phyloP scores from a whole-genome alignment of 2,888 invertebrate genomes.

The Perithous albicinctus region DNA sequence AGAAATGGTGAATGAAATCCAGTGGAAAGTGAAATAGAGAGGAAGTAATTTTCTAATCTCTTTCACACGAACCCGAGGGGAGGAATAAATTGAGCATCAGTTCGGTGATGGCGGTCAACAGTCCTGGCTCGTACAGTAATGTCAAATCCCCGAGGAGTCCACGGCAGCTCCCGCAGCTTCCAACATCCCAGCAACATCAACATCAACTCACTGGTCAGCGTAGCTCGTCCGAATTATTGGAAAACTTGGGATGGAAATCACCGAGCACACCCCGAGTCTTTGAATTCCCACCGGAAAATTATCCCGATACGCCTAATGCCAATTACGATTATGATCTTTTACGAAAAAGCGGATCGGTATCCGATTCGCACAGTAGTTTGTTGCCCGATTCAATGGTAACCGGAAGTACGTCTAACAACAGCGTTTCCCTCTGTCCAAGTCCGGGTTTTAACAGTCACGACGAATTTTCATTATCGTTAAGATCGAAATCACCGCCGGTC shows the following conservation, averaged over 20 bases:
- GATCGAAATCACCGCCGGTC: conserved; percentile 72
- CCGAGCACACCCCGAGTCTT: conserved; percentile 86
- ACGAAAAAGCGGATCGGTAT: conserved; percentile 57
- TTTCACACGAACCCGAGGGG: no score
- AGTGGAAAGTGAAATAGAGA: background rate
- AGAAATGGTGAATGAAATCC: no score
- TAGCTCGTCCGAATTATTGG: conserved; percentile 86
- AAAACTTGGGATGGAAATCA: conserved; percentile 85
- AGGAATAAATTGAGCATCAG: background rate
- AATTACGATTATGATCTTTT: conserved; percentile 80
- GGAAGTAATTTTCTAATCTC: background rate
- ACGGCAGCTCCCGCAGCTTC: conserved; percentile 86
- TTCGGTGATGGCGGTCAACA: conserved; percentile 86
- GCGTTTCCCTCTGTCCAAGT: conserved; percentile 59
- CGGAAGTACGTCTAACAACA: conserved; percentile 50
- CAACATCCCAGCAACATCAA: conserved; percentile 84
- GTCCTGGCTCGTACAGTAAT: conserved; percentile 86
- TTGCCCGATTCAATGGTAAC: conserved; percentile 55
- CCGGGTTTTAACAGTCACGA: conserved; percentile 66
- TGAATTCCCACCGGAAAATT: conserved; percentile 79
- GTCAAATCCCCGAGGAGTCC: conserved; percentile 87
- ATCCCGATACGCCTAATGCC: conserved; percentile 75
- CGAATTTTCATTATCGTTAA: background rate
- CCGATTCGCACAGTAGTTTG: conserved; percentile 61
- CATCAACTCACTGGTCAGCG: conserved; percentile 86